Evolutionary conservation across 2,113 vertebrate species (phyloP), one percentile per base, ranked within the genome.

Genomic region (Platysteira castanea): DNA sequence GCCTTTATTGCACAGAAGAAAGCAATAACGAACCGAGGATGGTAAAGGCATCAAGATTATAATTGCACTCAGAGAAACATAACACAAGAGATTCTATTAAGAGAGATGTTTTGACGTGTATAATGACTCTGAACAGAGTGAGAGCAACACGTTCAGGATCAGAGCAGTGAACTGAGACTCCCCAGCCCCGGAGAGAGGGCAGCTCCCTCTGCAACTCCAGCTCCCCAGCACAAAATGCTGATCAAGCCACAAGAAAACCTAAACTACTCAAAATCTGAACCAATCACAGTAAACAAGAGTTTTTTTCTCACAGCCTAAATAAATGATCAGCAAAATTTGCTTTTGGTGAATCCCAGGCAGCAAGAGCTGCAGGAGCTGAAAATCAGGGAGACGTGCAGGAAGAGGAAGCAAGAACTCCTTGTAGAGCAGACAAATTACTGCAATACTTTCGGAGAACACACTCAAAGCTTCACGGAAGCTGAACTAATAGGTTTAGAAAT

Each of bases 31-130:
- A 94, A 90, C 21, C 27, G 23, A 76, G 75, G 81, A 74, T 47
- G 73, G 92, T 87, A 86, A 92, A 97, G 56, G 56, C 93, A 90
- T 42, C 44, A 6, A 64, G 82, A 89, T 75, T 75, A 67, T 97
- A 97, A 97, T 64, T 96, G 95, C 92, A 71, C 67, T 74, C 64
- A 60, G 84, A 84, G 82, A 95, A 95, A 94, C 69, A 71, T 67
- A 95, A 93, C 76, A 84, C 28, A 44, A 50, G 89, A 86, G 68
- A 75, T 64, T 95, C 88, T 59, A 89, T 94, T 96, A 94, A 49
- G 46, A 84, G 82, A 90, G 92, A 88, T 60, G 60, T 80, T 95
- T 69, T 67, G 83, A 86, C 0, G 5, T 11, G 24, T 47, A 3
- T 24, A 86, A 78, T 15, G n/a, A 42, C 71, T 85, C 68, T 50